A percentile compares a stretch with the other conserved stretches of the same genome.
Evolutionary conservation across 1,140 invertebrate genomes (phyloP).

Genomic region (Euschistus heros): DNA sequence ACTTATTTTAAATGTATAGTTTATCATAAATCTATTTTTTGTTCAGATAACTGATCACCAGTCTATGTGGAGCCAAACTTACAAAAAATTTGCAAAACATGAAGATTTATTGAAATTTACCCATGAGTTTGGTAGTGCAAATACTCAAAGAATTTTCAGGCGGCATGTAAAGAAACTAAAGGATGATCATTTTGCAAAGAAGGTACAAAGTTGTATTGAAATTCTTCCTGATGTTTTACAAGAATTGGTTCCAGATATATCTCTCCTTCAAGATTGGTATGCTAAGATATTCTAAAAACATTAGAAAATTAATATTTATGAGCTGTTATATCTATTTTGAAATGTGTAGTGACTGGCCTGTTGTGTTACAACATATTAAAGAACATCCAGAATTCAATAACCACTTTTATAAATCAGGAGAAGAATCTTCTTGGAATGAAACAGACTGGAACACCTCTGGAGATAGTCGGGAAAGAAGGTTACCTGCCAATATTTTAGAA

Average conservation of each 20-base stretch:
- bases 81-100: constrained; percentile 74
- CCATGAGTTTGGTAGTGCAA: constrained; percentile 79
- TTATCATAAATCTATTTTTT: constrained; percentile 28
- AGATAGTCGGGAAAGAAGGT: constrained; percentile 50
- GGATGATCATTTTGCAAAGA: constrained; percentile 71
- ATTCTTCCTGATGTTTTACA: constrained; percentile 68
- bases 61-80: constrained; percentile 73
- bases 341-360: constrained; percentile 65
- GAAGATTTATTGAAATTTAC: constrained; percentile 85
- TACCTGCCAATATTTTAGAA: constrained; percentile 84
- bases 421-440: constrained; percentile 69
- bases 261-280: constrained; percentile 61
- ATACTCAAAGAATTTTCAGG: constrained; percentile 67
- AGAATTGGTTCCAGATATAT: constrained; percentile 71
- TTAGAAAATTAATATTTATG: not conserved
- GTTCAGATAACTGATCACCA: constrained; percentile 59
- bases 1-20: constrained; percentile 29
- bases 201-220: constrained; percentile 70
- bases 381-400: constrained; percentile 79
- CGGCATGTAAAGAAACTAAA: constrained; percentile 74
- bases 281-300: not conserved
- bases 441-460: constrained; percentile 54
- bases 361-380: constrained; percentile 69
- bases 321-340: not conserved
- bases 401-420: constrained; percentile 78